These are phyloP conservation scores for Zaprionus camerounensis DNA, from an alignment of 1,140 invertebrate genomes.

Conservation along the genomic window DNA sequence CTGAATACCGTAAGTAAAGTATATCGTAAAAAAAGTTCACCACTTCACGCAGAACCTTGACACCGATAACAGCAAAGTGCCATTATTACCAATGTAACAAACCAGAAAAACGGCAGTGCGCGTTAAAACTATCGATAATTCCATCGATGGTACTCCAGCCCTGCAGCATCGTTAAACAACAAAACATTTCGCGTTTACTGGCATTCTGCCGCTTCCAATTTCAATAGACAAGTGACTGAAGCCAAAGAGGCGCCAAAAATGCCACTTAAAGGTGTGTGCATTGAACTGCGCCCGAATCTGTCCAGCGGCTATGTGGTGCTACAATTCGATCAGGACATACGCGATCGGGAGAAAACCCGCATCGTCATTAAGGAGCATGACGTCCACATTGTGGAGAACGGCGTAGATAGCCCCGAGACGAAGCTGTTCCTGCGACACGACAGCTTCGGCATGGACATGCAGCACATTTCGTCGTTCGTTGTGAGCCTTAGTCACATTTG, in stretches of 20 bases:
- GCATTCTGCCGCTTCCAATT: constrained; percentile 7
- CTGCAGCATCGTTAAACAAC: constrained; percentile 4
- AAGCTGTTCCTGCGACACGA: constrained; percentile 45
- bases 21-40: background rate
- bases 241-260: constrained; percentile 34
- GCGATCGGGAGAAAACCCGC: constrained; percentile 37
- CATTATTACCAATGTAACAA: background rate
- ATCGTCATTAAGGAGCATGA: constrained; percentile 54
- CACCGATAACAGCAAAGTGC: background rate
- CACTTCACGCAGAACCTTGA: background rate
- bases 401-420: background rate
- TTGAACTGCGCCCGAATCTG: constrained; percentile 67
- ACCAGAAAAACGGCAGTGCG: background rate
- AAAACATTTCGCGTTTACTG: constrained; percentile 20
- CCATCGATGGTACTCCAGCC: background rate
- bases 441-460: constrained; percentile 59
- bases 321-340: constrained; percentile 43
- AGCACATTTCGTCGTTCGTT: constrained; percentile 46
- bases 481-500: constrained; percentile 40
- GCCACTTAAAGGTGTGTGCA: constrained; percentile 53
- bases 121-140: background rate
- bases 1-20: background rate
- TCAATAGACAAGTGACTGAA: background rate
- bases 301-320: constrained; percentile 52
- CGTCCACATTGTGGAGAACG: constrained; percentile 48